Conservation (phyloP, 2,888 invertebrate genomes). For the Heteromurus nitidus region DNA sequence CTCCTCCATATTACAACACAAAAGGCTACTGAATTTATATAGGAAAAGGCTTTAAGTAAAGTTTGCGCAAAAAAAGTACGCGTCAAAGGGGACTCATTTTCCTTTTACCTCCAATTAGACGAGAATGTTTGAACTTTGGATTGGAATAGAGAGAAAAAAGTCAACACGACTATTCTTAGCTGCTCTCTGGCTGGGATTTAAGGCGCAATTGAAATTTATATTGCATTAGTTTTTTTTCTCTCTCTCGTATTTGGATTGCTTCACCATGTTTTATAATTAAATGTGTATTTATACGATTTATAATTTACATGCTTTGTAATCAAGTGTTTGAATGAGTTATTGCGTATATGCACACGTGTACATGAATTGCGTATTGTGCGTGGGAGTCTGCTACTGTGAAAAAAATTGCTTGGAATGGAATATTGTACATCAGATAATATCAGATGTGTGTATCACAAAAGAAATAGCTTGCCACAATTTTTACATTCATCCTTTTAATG, state of each 20-base stretch:
- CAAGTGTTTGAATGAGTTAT: slow-evolving; percentile 10
- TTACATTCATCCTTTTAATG: too few relatives aligned
- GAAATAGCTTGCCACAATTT: background rate
- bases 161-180: too few relatives aligned
- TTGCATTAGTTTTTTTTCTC: background rate
- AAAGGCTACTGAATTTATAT: background rate
- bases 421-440: background rate
- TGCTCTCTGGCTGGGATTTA: too few relatives aligned
- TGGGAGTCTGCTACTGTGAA: slow-evolving; percentile 5
- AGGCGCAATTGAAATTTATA: slow-evolving; percentile 5
- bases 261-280: slow-evolving; percentile 6
- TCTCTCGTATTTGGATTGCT: background rate
- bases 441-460: background rate
- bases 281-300: background rate
- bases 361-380: slow-evolving; percentile 17
- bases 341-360: too few relatives aligned
- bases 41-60: too few relatives aligned
- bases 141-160: too few relatives aligned
- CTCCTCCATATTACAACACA: too few relatives aligned
- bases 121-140: background rate
- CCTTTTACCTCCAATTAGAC: too few relatives aligned
- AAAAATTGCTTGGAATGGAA: background rate
- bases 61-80: too few relatives aligned
- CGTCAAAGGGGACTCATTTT: too few relatives aligned
- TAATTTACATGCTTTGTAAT: background rate